phyloP scores from a whole-genome alignment of 2,797 vertebrate genomes.

The Potorous gilbertii region DNA sequence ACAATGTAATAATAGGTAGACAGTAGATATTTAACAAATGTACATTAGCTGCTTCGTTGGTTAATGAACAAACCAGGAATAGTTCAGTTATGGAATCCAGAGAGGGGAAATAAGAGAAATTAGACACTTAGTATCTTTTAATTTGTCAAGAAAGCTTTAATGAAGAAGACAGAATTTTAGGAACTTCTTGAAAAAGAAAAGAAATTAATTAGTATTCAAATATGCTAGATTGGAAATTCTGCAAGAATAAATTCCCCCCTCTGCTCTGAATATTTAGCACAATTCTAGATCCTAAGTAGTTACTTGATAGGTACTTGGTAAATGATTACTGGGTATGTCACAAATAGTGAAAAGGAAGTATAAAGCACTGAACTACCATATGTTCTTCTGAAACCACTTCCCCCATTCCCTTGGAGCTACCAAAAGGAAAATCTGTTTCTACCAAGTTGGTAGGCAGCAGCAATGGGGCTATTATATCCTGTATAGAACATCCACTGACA shows the following conservation, averaged over 20 bases:
- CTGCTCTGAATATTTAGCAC: background rate
- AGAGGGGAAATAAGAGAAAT: background rate
- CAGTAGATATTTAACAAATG: background rate
- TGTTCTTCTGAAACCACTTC: background rate
- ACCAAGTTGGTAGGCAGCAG: background rate
- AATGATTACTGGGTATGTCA: background rate
- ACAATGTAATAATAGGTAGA: background rate
- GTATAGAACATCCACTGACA: background rate
- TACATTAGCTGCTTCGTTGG: background rate
- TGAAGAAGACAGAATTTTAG: background rate
- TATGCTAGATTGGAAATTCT: background rate
- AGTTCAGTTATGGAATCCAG: background rate
- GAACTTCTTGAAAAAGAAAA: background rate
- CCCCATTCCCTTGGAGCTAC: background rate
- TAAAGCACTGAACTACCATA: background rate
- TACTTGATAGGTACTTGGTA: background rate
- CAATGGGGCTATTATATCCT: background rate
- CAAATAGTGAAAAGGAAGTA: background rate
- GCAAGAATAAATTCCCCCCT: background rate
- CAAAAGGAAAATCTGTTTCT: background rate
- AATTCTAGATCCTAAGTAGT: background rate
- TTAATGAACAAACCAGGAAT: background rate
- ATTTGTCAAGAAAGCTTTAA: background rate
- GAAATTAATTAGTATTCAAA: background rate
- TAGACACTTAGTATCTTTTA: background rate